phyloP scores from a whole-genome alignment of 2,113 vertebrate species.

The Podocnemis expansa region DNA sequence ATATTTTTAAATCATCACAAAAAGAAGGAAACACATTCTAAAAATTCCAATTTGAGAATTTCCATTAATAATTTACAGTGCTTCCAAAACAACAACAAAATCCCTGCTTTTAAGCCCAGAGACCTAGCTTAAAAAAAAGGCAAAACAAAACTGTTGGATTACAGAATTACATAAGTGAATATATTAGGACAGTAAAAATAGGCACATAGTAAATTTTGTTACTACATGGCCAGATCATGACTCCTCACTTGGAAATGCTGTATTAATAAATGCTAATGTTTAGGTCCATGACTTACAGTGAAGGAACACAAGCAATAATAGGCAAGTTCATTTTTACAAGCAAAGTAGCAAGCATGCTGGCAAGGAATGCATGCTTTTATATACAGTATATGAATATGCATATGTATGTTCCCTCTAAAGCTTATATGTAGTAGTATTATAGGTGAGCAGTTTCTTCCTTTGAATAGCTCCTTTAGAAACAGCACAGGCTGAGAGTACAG shows the following conservation, averaged over 20 bases:
- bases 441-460: conserved; percentile 64
- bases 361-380: conserved; percentile 79
- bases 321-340: conserved; percentile 64
- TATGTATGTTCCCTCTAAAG: conserved; percentile 60
- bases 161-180: background rate
- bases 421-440: conserved; percentile 48
- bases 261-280: conserved; percentile 42
- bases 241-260: conserved; percentile 20
- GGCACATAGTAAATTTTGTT: background rate
- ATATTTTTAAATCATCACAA: conserved; percentile 24
- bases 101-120: conserved; percentile 15
- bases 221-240: background rate
- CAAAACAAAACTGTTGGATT: background rate
- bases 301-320: conserved; percentile 72
- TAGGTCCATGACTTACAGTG: conserved; percentile 1
- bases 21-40: background rate
- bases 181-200: background rate
- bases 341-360: conserved; percentile 84
- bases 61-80: conserved; percentile 30
- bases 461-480: conserved; percentile 76
- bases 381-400: conserved; percentile 49
- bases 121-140: background rate
- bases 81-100: conserved; percentile 9
- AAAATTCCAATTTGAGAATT: conserved; percentile 32
- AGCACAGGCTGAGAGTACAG: conserved; percentile 81